Evolutionary conservation across 2,888 invertebrate genomes (phyloP), one percentile per base, ranked within the genome.

Genomic region (Latheticus oryzae): DNA sequence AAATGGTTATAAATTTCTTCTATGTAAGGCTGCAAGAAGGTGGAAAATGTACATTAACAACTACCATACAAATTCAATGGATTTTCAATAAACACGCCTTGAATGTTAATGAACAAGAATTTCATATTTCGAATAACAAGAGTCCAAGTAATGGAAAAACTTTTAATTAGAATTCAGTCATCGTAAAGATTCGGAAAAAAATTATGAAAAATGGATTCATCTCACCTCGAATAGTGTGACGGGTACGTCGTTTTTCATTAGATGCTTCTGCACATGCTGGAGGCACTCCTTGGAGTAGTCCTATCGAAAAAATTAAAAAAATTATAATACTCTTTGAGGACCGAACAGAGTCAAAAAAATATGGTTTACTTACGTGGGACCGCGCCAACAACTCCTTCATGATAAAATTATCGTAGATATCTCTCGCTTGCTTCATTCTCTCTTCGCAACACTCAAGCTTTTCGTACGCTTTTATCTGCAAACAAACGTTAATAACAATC

Each of bases 351-450:
- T n/a, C n/a, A n/a, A n/a, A n/a, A n/a, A n/a, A n/a, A n/a, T n/a
- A n/a, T n/a, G n/a, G n/a, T n/a, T n/a, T 72, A 88, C 93, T 92
- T 85, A 98, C 98, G 85, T 99, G 97, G 73, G 97, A 91, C 83
- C 97, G 95, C 68, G 98, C 93, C 79, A 99, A 86, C 79, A 99
- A 87, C 85, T 99, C 99, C 81, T 97, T 97, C 99, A 99, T 99
- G 78, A 99, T 98, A 85, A 95, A 99, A 85, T 96, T 97, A 83
- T 99, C 99, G 83, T 99, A 99, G 76, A 99, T 96, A 81, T 97
- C 95, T 75, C 93, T 87, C 61, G 97, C 97, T 74, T 94, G 87
- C 79, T 93, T 91, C 82, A 92, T 89, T 77, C 99, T 85, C 76
- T 99, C 99, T 73, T 99, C 98, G 62, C 91, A 88, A 74, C 95